A percentile compares a stretch with the other conserved stretches of the same genome.
Conservation (phyloP, 2,113 vertebrate species). For the Anguilla rostrata region DNA sequence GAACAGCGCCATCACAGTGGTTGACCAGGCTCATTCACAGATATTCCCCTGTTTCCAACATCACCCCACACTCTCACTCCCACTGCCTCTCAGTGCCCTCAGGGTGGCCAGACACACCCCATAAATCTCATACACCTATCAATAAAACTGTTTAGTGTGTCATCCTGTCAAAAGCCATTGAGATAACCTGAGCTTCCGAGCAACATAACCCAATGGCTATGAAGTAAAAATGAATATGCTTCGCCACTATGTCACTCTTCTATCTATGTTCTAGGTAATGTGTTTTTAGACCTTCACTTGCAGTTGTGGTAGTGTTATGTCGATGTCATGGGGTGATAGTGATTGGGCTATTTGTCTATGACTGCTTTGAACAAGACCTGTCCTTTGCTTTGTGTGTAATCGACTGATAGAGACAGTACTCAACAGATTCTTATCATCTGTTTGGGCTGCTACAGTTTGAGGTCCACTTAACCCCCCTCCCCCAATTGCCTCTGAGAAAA, state of each 20-base stretch:
- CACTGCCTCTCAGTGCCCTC: not conserved
- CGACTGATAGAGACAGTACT: not conserved
- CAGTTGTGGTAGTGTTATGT: not conserved
- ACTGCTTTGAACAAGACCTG: not conserved
- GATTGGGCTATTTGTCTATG: not conserved
- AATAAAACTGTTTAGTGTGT: not conserved
- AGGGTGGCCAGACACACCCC: not conserved
- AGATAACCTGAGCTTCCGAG: not conserved
- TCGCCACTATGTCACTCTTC: not conserved
- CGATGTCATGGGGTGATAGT: not conserved
- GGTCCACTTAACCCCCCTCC: not conserved
- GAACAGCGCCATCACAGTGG: not conserved
- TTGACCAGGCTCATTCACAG: not conserved
- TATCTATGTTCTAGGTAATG: not conserved
- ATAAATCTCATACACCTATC: not conserved
- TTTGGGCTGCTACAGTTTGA: not conserved
- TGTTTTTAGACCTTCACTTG: not conserved
- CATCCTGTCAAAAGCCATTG: not conserved
- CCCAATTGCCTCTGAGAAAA: not conserved
- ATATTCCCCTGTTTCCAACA: not conserved
- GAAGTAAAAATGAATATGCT: not conserved
- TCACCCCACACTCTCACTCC: constrained; percentile 1
- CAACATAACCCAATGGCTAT: not conserved
- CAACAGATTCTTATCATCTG: not conserved
- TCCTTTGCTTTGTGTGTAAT: not conserved